A percentile compares a stretch with the other conserved stretches of the same genome.
Conservation (phyloP, 2,888 invertebrate species). For the Steromphala cineraria region DNA sequence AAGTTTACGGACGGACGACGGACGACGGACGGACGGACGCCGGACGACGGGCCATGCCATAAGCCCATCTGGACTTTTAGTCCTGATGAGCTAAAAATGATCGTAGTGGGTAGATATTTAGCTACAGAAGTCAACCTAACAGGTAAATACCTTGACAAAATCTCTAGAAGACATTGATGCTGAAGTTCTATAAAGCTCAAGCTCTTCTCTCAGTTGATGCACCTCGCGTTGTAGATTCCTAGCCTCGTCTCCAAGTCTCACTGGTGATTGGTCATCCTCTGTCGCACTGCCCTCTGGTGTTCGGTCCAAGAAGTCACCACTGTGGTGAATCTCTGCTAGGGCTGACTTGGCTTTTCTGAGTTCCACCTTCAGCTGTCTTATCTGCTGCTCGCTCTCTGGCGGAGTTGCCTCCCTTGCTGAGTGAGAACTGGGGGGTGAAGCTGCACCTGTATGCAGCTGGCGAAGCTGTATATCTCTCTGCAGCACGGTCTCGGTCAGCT, state of each 20-base stretch:
- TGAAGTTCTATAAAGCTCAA: slow-evolving; percentile 45
- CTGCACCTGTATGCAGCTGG: background rate
- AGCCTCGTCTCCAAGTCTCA: slow-evolving; percentile 15
- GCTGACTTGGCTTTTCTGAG: slow-evolving; percentile 58
- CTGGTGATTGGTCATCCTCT: slow-evolving; percentile 14
- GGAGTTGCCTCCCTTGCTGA: slow-evolving; percentile 32
- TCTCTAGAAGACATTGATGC: slow-evolving; percentile 39
- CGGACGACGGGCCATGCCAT: too few relatives aligned
- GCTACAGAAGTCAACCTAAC: too few relatives aligned
- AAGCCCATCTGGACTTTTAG: too few relatives aligned
- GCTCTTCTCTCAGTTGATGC: slow-evolving; percentile 37
- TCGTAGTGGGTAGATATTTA: background rate
- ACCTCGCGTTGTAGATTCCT: slow-evolving; percentile 18
- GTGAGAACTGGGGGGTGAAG: background rate
- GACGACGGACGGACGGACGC: too few relatives aligned
- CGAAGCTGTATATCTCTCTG: background rate
- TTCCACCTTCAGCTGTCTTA: slow-evolving; percentile 56
- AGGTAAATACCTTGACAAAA: slow-evolving; percentile 31
- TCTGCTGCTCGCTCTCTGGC: slow-evolving; percentile 53
- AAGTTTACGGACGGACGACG: too few relatives aligned
- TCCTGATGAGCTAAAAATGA: too few relatives aligned
- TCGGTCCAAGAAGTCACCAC: slow-evolving; percentile 31
- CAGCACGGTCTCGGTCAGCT: slow-evolving; percentile 13
- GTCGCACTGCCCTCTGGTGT: slow-evolving; percentile 23
- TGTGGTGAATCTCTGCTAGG: slow-evolving; percentile 44